These are phyloP conservation scores for Linyphia triangularis DNA, from an alignment of 2,888 invertebrate genomes.

Conservation along the genomic window DNA sequence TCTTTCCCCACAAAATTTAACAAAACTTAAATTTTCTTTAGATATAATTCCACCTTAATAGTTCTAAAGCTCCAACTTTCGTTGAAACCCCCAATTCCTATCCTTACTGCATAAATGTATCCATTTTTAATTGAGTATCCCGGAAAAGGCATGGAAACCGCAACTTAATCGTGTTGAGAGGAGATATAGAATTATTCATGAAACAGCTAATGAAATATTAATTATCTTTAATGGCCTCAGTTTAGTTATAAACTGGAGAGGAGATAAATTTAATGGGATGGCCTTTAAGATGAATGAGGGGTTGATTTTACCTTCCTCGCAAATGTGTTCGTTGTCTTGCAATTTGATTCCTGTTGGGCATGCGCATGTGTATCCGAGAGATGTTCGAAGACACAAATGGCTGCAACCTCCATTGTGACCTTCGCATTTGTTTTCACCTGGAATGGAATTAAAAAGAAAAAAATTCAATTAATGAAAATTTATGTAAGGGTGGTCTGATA, in stretches of 20 bases:
- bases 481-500: background rate
- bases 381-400: conserved; percentile 88
- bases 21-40: background rate
- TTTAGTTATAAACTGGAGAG: background rate
- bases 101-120: background rate
- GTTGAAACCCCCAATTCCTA: background rate
- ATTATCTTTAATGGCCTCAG: conserved; percentile 29
- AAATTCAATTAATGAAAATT: background rate
- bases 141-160: background rate
- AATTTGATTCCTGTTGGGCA: conserved; percentile 90
- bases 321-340: conserved; percentile 79
- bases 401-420: conserved; percentile 87
- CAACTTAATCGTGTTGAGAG: background rate
- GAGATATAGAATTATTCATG: background rate
- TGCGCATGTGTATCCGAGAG: conserved; percentile 84
- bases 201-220: conserved; percentile 21
- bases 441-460: background rate
- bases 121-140: conserved; percentile 8
- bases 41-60: background rate
- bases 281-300: background rate
- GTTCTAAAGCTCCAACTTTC: background rate
- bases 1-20: background rate
- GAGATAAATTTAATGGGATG: background rate
- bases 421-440: conserved; percentile 74
- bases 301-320: conserved; percentile 75